phyloP scores from a whole-genome alignment of 2,113 vertebrate species.

The Onychorhynchus coronatus region DNA sequence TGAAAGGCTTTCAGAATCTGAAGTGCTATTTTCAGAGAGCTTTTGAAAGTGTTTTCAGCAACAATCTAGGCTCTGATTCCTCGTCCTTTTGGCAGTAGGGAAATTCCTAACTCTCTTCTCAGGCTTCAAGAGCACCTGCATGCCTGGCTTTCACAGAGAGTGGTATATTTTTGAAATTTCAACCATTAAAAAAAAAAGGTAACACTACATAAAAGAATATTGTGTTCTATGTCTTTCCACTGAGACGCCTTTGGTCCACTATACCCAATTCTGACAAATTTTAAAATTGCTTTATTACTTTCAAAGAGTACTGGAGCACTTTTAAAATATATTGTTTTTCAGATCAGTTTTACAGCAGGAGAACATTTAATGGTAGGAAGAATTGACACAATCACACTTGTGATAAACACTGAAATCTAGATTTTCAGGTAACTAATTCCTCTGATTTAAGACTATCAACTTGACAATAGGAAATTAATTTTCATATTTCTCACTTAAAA shows the following conservation, averaged over 20 bases:
- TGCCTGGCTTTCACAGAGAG: background rate
- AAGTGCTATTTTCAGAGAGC: background rate
- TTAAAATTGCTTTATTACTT: background rate
- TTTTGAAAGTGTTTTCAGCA: background rate
- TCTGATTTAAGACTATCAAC: background rate
- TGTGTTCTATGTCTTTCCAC: background rate
- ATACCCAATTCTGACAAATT: background rate
- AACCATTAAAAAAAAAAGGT: background rate
- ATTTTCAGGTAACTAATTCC: background rate
- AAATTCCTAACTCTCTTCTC: background rate
- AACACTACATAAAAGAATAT: background rate
- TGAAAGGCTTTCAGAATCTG: background rate
- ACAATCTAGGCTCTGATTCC: background rate
- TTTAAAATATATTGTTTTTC: background rate
- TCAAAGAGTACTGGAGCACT: background rate
- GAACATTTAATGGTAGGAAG: background rate
- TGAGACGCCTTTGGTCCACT: background rate
- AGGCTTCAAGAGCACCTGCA: background rate
- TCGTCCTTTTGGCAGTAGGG: background rate
- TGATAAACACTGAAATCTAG: background rate
- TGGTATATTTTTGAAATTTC: background rate
- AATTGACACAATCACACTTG: background rate
- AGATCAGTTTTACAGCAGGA: background rate
- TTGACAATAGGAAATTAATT: background rate
- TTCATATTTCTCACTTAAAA: background rate